A percentile compares a stretch with the other conserved stretches of the same genome.
These are phyloP conservation scores for Apodemus sylvaticus DNA, from an alignment of 2,113 vertebrate genomes.

Conservation along the genomic window DNA sequence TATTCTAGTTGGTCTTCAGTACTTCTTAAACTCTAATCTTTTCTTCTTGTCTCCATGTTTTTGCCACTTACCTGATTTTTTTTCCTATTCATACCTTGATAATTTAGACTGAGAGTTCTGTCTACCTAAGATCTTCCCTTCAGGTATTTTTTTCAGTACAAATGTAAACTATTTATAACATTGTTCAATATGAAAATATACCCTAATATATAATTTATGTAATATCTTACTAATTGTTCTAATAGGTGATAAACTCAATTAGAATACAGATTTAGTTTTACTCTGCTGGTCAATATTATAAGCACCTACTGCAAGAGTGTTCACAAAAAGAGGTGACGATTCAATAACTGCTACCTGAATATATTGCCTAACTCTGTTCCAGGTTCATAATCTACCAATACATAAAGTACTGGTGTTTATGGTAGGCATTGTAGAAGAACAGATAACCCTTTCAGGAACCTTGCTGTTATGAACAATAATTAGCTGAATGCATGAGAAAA, in stretches of 20 bases:
- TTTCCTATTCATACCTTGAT: background rate
- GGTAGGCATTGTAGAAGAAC: too few relatives aligned
- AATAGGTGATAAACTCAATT: background rate
- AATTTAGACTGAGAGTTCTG: background rate
- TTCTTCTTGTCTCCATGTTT: background rate
- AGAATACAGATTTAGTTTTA: background rate
- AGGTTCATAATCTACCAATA: background rate
- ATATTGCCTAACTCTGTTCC: background rate
- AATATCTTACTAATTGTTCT: background rate
- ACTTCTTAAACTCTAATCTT: background rate
- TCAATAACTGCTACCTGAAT: background rate
- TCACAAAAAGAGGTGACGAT: background rate
- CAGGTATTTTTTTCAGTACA: background rate
- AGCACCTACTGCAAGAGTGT: background rate
- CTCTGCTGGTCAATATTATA: background rate
- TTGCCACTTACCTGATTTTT: background rate
- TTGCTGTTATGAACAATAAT: background rate
- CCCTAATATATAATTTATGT: background rate
- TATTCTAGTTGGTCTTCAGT: background rate
- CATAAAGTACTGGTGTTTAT: background rate
- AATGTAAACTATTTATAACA: background rate
- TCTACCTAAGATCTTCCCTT: too few relatives aligned
- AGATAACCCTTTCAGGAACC: background rate
- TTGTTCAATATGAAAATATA: background rate
- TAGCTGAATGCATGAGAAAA: background rate